phyloP scores from a whole-genome alignment of 2,113 vertebrate genomes.

The Acinonyx jubatus region DNA sequence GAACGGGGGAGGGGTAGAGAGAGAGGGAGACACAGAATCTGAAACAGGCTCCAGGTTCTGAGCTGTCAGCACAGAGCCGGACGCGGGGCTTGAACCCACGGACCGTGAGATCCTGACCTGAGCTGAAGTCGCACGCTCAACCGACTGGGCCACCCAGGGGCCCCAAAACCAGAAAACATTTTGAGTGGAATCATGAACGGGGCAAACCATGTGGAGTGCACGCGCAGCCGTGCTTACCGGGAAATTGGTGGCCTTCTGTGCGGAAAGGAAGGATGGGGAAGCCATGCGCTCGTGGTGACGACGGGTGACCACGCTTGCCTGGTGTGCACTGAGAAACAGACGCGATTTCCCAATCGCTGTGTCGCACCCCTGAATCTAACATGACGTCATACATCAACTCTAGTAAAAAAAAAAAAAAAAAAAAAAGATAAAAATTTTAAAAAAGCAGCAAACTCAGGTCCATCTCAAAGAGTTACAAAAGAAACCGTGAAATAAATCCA shows the following conservation, averaged over 20 bases:
- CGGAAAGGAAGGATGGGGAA: neutral
- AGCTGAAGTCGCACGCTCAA: no score
- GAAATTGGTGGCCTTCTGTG: neutral
- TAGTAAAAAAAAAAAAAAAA: neutral
- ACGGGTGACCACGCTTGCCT: neutral
- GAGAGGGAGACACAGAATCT: no score
- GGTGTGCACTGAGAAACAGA: neutral
- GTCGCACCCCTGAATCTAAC: neutral
- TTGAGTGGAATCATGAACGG: neutral
- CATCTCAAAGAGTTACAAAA: neutral
- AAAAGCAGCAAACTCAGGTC: neutral
- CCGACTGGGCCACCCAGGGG: no score
- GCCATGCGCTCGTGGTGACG: neutral
- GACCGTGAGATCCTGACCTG: no score
- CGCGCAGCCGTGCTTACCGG: neutral
- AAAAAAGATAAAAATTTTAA: neutral
- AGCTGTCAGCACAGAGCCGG: no score
- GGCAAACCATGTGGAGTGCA: neutral
- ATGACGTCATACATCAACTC: neutral
- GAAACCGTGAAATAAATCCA: neutral
- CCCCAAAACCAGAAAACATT: neutral
- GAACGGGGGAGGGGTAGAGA: no score
- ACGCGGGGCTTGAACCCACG: no score
- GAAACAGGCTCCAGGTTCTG: rapidly evolving
- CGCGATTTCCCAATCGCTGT: neutral